Percentiles rank a stretch among this genome's conserved stretches.
Conservation (phyloP, 2,113 vertebrate species). For the Caranx melampygus region DNA sequence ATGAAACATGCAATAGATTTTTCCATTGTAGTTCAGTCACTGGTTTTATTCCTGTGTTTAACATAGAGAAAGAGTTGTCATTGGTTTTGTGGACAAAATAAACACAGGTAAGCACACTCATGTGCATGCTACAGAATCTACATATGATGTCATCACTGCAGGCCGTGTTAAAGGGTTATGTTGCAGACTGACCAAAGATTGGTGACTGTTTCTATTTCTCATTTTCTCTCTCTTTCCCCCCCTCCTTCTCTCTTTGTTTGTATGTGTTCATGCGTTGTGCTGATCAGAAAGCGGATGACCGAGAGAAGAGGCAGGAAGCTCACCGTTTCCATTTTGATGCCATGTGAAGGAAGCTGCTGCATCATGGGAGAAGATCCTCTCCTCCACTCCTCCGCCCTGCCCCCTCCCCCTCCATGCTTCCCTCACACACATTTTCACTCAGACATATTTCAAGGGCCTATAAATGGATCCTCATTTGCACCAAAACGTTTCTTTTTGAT, state of each 20-base stretch:
- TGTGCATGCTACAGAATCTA: background rate
- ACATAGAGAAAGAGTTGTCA: background rate
- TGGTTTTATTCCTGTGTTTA: background rate
- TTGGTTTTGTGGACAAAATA: background rate
- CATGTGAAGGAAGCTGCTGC: constrained; percentile 87
- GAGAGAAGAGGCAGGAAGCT: constrained; percentile 98
- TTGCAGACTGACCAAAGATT: background rate
- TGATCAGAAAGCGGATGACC: constrained; percentile 97
- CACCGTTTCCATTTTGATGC: constrained; percentile 99
- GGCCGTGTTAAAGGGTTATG: background rate
- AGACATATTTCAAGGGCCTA: constrained; percentile 55
- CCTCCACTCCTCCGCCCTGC: background rate
- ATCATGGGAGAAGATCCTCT: constrained; percentile 25
- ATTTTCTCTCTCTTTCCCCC: background rate
- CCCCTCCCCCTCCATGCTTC: background rate
- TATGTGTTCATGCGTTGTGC: constrained; percentile 39
- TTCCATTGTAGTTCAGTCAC: background rate
- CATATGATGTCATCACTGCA: background rate
- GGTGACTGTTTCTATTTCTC: background rate
- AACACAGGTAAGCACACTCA: background rate
- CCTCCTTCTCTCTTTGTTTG: too few relatives aligned
- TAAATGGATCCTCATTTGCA: constrained; percentile 52
- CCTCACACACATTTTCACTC: constrained; percentile 22
- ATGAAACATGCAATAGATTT: background rate
- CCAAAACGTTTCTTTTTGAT: constrained; percentile 66